phyloP scores from a whole-genome alignment of 2,797 vertebrate species.

The Esox masquinongy region DNA sequence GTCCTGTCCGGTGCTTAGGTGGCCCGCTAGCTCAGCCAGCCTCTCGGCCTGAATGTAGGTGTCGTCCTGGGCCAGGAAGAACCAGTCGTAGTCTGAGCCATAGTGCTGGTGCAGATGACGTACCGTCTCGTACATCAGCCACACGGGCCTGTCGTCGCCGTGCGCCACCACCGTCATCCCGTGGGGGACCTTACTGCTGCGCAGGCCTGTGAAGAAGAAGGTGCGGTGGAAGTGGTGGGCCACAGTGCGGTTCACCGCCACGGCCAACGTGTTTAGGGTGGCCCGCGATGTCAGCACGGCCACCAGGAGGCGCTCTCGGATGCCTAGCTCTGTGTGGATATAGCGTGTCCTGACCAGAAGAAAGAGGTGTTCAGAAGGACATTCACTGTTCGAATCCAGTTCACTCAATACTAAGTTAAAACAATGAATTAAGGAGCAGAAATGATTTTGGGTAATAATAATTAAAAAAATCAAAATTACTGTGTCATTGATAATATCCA shows the following conservation, averaged over 20 bases:
- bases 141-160: constrained; percentile 92
- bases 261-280: constrained; percentile 87
- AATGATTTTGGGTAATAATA: neutral
- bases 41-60: constrained; percentile 90
- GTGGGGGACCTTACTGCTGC: constrained; percentile 84
- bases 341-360: constrained; percentile 85
- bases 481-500: too few relatives aligned
- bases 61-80: constrained; percentile 93
- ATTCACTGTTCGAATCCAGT: neutral
- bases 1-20: constrained; percentile 90
- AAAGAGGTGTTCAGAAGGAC: neutral
- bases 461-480: too few relatives aligned
- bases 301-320: constrained; percentile 90
- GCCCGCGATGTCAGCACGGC: constrained; percentile 89
- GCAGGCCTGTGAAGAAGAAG: constrained; percentile 92
- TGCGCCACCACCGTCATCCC: constrained; percentile 93
- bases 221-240: constrained; percentile 90
- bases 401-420: neutral
- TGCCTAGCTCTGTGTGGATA: constrained; percentile 95
- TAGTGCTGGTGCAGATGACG: constrained; percentile 89
- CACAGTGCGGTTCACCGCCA: constrained; percentile 94
- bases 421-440: neutral
- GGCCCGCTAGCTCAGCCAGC: constrained; percentile 84
- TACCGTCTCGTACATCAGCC: constrained; percentile 97
- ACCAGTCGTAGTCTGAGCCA: constrained; percentile 93